Percentiles rank a stretch among this genome's conserved stretches.
These are phyloP conservation scores for Hylomyscus alleni DNA, from an alignment of 2,797 vertebrate species.

Conservation along the genomic window DNA sequence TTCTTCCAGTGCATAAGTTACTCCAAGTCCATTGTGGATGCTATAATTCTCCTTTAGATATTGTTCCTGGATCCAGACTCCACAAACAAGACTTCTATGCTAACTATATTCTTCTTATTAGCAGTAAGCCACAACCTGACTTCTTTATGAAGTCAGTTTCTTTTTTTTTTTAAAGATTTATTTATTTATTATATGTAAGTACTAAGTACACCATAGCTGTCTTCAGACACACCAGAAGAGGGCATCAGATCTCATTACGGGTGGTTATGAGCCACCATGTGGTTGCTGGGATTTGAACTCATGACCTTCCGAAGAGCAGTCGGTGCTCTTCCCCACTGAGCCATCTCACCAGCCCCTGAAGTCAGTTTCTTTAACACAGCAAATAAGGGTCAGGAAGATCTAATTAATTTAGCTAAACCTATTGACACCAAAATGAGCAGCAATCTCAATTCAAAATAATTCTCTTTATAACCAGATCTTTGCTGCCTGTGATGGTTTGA, in stretches of 20 bases:
- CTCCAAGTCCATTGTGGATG: not conserved
- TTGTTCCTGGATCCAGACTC: not conserved
- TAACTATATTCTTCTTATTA: constrained; percentile 1
- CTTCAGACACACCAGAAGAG: too few relatives aligned
- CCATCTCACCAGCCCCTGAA: too few relatives aligned
- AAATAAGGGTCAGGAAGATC: constrained; percentile 42
- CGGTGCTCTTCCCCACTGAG: too few relatives aligned
- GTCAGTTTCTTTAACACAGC: constrained; percentile 9
- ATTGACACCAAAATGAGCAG: constrained; percentile 31
- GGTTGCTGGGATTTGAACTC: too few relatives aligned
- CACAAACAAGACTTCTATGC: constrained; percentile 55
- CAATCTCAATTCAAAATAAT: constrained; percentile 50
- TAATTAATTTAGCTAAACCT: constrained; percentile 58
- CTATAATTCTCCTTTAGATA: not conserved
- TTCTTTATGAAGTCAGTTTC: constrained; percentile 8
- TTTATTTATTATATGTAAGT: too few relatives aligned
- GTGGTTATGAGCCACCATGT: too few relatives aligned
- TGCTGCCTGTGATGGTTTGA: not conserved
- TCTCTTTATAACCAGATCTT: constrained; percentile 27
- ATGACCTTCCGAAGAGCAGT: too few relatives aligned
- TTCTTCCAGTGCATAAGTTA: not conserved
- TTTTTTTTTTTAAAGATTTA: too few relatives aligned
- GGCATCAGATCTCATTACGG: too few relatives aligned
- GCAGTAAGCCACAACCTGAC: not conserved
- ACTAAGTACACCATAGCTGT: too few relatives aligned